Base-by-base conservation (phyloP, 2,888 invertebrate species). In the Gryllus longicercus region DNA sequence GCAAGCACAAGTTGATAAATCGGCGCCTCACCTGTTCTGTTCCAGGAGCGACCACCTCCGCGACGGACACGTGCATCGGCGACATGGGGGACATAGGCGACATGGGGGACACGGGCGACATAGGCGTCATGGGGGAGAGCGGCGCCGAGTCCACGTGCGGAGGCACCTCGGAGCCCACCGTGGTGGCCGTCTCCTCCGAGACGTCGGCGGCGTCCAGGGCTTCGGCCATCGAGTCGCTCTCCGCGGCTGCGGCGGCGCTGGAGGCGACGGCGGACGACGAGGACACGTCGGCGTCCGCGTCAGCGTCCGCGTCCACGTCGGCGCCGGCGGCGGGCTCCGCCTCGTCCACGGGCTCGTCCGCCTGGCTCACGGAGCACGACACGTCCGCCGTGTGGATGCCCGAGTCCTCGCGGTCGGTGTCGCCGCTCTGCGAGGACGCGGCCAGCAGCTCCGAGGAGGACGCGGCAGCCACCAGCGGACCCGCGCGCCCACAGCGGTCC, bases 311-410 rank as follows among this genome's bases (percentile, higher is more conserved):
- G 63, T 63, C 63, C 4, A 14, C 63, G 63, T 63, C 63, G 63
- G 63, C 8, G 4, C 16, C 63, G 11, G 63, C 16, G 16, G n/a
- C 63, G 16, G 63, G 63, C 76, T 85, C 86, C 25, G 85, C 84
- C 77, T 84, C 83, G 75, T 93, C 93, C 79, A 91, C 91, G 25
- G 92, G 91, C 84, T 94, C 93, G 86, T 94, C 94, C 78, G 93
- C 92, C 84, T 94, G 94, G 84, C 91, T 91, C 38, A 91, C 91
- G 51, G 91, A 93, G 84, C 93, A 93, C 25, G 93, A 94, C 80
- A 93, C 94, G 85, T 94, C 92, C 3, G 94, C 94, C 10, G 94
- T 93, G 84, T 95, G 94, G 82, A 94, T 93, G 3, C 93, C 94
- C 82, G 93, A 93, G 85, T 95, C 95, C 87, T 95, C 95, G 75